These are phyloP conservation scores for Conus canariensis DNA, from an alignment of 2,888 invertebrate species.

Conservation along the genomic window DNA sequence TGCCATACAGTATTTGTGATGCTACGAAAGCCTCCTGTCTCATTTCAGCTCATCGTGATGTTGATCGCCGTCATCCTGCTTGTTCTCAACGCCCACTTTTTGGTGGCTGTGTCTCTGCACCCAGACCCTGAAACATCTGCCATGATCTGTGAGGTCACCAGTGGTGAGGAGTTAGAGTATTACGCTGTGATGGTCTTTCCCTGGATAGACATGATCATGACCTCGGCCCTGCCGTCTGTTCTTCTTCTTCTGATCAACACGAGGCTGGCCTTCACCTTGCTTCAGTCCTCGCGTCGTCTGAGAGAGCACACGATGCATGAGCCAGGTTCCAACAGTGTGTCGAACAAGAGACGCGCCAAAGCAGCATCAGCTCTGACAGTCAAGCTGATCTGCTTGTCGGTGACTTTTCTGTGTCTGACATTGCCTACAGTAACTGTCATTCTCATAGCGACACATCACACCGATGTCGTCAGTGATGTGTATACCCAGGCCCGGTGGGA, in stretches of 20 bases:
- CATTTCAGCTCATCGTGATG: background rate
- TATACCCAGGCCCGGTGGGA: background rate
- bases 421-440: background rate
- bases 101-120: background rate
- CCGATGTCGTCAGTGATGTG: background rate
- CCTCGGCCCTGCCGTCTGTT: background rate
- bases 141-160: background rate
- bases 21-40: too few relatives aligned
- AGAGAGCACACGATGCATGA: background rate
- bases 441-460: background rate
- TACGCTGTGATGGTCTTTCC: background rate
- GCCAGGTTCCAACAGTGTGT: background rate
- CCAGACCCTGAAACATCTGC: background rate
- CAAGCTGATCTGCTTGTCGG: background rate
- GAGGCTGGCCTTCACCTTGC: background rate
- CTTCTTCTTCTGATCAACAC: background rate
- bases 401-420: constrained; percentile 7
- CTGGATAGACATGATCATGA: background rate
- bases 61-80: background rate
- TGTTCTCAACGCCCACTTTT: background rate
- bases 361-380: background rate
- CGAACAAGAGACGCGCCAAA: background rate
- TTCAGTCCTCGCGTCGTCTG: background rate
- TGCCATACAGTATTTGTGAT: too few relatives aligned
- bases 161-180: background rate